phyloP scores from a whole-genome alignment of 92 coral and sea anemone genomes.

The Palythoa grandiflora region DNA sequence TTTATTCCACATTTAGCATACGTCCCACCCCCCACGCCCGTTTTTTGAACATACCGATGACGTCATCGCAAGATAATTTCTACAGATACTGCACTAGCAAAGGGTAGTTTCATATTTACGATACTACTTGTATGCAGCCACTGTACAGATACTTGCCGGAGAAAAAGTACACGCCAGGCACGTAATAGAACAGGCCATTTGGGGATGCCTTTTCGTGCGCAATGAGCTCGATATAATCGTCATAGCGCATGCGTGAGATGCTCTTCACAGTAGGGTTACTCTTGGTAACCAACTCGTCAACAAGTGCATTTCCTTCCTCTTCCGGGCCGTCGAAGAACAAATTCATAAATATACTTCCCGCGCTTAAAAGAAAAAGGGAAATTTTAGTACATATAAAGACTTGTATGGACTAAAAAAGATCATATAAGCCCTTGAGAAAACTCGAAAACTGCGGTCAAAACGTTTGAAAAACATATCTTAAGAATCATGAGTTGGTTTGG shows the following conservation, averaged over 20 bases:
- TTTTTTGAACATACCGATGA: no score
- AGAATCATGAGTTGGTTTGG: no score
- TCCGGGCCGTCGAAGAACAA: constrained; percentile 50
- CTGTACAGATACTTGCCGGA: constrained; percentile 29
- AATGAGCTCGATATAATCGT: constrained; percentile 38
- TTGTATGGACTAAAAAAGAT: background rate
- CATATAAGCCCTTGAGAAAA: background rate
- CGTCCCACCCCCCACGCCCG: no score
- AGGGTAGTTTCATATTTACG: no score
- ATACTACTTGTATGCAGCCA: background rate
- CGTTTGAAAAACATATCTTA: no score
- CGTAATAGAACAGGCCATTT: constrained; percentile 25
- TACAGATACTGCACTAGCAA: no score
- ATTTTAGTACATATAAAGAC: background rate
- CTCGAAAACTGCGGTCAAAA: no score
- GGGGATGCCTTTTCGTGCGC: constrained; percentile 43
- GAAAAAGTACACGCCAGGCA: constrained; percentile 32
- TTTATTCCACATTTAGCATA: no score
- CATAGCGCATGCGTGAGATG: constrained; percentile 50
- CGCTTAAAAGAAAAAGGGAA: background rate
- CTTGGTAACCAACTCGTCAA: constrained; percentile 30
- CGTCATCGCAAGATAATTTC: no score
- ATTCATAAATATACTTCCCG: constrained; percentile 36
- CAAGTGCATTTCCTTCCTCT: constrained; percentile 15
- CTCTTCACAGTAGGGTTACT: constrained; percentile 24